Base-by-base conservation (phyloP, 2,113 vertebrate species). In the Tyto alba region DNA sequence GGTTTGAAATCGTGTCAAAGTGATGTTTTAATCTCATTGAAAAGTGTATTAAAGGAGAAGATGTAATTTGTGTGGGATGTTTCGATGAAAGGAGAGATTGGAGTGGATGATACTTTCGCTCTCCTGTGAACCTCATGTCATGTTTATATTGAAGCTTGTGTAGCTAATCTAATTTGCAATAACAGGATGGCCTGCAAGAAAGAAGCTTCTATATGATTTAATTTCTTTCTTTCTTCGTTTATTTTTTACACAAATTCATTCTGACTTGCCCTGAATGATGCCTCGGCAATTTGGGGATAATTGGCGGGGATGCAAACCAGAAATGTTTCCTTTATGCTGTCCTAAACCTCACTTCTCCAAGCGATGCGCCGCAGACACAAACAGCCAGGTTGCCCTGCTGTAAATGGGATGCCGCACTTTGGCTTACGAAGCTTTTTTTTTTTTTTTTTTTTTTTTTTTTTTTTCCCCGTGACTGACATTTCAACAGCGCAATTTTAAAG, bases 21-120 rank as follows among this genome's bases (percentile, higher is more conserved):
- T 98, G 98, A 98, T 98, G 98, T 98, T 98, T 98, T 98, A 98
- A 98, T 98, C 98, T 98, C 97, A 92, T 92, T 96, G 96, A 87
- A 97, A 98, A 97, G 97, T 97, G 97, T 97, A 98, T 98, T 98
- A 98, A 98, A 98, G 93, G 92, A 97, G 97, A 95, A 97, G 97
- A 98, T 97, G 98, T 98, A 95, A 98, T 98, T 98, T 97, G 87
- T 94, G 96, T 21, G 96, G 93, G 94, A 94, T 59, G 97, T 96
- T 96, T 90, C 88, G 97, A 98, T 98, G 98, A 97, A 97, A 98
- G 95, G 96, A 96, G 95, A 98, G 98, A 98, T 98, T 98, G 98
- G 97, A 98, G 98, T 97, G 97, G 97, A 95, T 96, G 98, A 96
- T 96, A 94, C 95, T 97, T 96, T 97, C 64, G 56, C 97, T 97